These are phyloP conservation scores for Campylomormyrus tamandua DNA, from an alignment of 2,113 vertebrate species.

Conservation along the genomic window DNA sequence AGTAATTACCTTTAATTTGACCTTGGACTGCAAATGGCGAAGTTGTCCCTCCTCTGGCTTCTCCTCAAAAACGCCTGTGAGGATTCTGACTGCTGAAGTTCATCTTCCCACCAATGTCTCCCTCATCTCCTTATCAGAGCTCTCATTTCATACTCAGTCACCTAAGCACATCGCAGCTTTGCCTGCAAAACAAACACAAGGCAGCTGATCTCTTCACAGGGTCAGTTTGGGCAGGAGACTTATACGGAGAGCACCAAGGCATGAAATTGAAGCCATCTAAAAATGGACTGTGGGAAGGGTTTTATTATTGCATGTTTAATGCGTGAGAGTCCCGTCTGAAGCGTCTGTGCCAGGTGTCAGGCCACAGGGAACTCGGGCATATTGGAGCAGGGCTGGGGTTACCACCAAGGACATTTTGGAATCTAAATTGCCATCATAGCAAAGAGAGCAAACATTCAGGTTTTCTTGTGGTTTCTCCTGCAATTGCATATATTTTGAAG, in stretches of 20 bases:
- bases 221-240: background rate
- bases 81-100: background rate
- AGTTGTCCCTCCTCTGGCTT: background rate
- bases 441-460: constrained; percentile 60
- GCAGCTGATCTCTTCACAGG: background rate
- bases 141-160: background rate
- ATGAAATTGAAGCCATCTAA: background rate
- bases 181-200: background rate
- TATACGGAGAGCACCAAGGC: background rate
- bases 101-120: background rate
- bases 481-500: background rate
- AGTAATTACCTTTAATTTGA: background rate
- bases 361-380: constrained; percentile 75
- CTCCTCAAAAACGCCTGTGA: background rate
- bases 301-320: background rate
- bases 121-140: background rate
- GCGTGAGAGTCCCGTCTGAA: constrained; percentile 31
- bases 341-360: constrained; percentile 64
- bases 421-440: constrained; percentile 75
- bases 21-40: background rate
- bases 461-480: background rate
- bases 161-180: background rate
- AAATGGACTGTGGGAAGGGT: background rate
- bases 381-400: constrained; percentile 74
- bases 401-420: constrained; percentile 69